A percentile compares a stretch with the other conserved stretches of the same genome.
phyloP scores from a whole-genome alignment of 1,140 invertebrate species.

The Drosophila tristis region DNA sequence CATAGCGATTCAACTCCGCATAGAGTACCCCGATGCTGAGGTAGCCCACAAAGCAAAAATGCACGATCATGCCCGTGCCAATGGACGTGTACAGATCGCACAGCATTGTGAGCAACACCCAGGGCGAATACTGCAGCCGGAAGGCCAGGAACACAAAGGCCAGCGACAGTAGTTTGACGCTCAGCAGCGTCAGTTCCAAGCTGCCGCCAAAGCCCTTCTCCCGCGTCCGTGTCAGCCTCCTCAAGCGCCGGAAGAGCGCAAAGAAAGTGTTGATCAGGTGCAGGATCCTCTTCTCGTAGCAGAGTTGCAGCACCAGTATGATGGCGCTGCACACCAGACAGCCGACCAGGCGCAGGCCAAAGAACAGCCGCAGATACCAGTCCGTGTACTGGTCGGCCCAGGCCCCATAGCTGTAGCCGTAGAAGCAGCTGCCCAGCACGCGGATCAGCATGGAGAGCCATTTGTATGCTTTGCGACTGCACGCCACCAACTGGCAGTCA shows the following conservation, averaged over 20 bases:
- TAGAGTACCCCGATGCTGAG: slow-evolving; percentile 58
- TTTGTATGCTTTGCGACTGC: slow-evolving; percentile 14
- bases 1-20: slow-evolving; percentile 48
- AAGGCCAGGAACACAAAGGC: slow-evolving; percentile 8
- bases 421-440: neutral
- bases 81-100: slow-evolving; percentile 26
- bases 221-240: neutral
- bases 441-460: slow-evolving; percentile 34
- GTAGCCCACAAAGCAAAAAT: slow-evolving; percentile 53
- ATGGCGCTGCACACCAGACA: slow-evolving; percentile 18
- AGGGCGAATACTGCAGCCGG: neutral
- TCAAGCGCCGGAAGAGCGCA: slow-evolving; percentile 26
- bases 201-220: slow-evolving; percentile 30
- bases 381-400: slow-evolving; percentile 8
- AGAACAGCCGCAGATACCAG: slow-evolving; percentile 2
- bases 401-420: slow-evolving; percentile 1
- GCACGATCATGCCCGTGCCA: slow-evolving; percentile 24
- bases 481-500: slow-evolving; percentile 4
- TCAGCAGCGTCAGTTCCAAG: slow-evolving; percentile 34
- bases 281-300: slow-evolving; percentile 14
- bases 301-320: slow-evolving; percentile 50
- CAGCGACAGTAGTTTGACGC: slow-evolving; percentile 18
- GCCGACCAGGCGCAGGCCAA: slow-evolving; percentile 1
- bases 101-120: neutral
- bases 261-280: slow-evolving; percentile 41